A percentile compares a stretch with the other conserved stretches of the same genome.
phyloP scores from a whole-genome alignment of 2,797 vertebrate species.

The Neosalanx taihuensis region DNA sequence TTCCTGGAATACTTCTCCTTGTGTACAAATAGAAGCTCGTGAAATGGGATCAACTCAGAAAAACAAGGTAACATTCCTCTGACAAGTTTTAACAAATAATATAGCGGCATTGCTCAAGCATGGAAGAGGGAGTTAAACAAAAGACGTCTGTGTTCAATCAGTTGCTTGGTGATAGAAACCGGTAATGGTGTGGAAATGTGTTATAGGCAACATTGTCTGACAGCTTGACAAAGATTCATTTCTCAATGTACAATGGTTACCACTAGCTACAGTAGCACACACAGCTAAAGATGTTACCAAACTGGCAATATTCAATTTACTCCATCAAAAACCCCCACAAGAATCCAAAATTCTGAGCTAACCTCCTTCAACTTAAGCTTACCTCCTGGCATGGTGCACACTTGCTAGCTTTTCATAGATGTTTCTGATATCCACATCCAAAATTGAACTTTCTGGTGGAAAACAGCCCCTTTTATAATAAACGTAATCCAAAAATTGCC shows the following conservation, averaged over 20 bases:
- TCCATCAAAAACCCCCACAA: not conserved
- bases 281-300: no score
- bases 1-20: constrained; percentile 65
- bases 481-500: no score
- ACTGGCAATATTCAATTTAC: not conserved
- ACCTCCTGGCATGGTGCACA: no score
- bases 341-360: not conserved
- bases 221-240: not conserved
- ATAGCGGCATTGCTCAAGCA: constrained; percentile 32
- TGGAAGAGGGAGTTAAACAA: not conserved
- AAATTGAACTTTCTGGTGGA: no score
- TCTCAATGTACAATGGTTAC: not conserved
- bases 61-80: constrained; percentile 65
- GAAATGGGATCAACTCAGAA: constrained; percentile 45
- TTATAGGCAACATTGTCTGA: not conserved
- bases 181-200: not conserved
- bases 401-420: no score
- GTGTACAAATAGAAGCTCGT: constrained; percentile 52
- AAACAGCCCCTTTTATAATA: not conserved
- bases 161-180: not conserved
- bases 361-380: no score
- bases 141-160: not conserved
- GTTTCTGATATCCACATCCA: no score
- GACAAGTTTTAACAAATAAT: constrained; percentile 66
- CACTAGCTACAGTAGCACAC: no score